Evolutionary conservation across 2,797 vertebrate genomes (phyloP).

Genomic region (Pteronotus mesoamericanus): DNA sequence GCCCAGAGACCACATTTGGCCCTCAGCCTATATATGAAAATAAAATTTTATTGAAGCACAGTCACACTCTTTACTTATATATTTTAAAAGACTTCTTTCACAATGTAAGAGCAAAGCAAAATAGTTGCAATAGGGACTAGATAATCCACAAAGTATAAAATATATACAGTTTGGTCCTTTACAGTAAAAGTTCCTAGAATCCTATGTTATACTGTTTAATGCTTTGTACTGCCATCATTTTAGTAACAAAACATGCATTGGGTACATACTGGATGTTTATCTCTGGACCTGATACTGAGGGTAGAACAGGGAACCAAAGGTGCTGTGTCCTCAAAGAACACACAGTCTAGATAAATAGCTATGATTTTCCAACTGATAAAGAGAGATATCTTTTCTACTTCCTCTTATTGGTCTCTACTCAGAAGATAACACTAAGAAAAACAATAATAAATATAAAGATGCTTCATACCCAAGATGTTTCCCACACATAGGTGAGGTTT

Average conservation of each 20-base stretch:
- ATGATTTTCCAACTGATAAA: neutral
- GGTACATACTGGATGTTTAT: neutral
- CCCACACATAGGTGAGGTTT: neutral
- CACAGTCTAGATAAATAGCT: neutral
- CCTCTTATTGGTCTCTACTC: neutral
- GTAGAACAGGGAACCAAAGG: neutral
- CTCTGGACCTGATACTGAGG: neutral
- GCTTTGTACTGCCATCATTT: neutral
- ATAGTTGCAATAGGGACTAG: neutral
- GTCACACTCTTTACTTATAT: constrained; percentile 19
- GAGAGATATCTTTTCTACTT: fast-evolving
- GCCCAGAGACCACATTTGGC: neutral
- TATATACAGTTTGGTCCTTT: neutral
- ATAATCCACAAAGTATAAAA: neutral
- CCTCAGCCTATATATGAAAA: neutral
- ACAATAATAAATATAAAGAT: neutral
- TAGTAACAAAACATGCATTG: neutral
- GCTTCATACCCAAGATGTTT: neutral
- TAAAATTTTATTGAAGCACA: neutral
- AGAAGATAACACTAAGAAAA: neutral
- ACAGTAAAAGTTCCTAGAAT: neutral
- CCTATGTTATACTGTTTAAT: neutral
- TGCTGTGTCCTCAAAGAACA: neutral
- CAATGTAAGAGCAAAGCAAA: constrained; percentile 5
- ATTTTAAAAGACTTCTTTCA: neutral